A percentile compares a stretch with the other conserved stretches of the same genome.
Evolutionary conservation across 2,797 vertebrate genomes (phyloP).

Genomic region (Enteromius anoplus): DNA sequence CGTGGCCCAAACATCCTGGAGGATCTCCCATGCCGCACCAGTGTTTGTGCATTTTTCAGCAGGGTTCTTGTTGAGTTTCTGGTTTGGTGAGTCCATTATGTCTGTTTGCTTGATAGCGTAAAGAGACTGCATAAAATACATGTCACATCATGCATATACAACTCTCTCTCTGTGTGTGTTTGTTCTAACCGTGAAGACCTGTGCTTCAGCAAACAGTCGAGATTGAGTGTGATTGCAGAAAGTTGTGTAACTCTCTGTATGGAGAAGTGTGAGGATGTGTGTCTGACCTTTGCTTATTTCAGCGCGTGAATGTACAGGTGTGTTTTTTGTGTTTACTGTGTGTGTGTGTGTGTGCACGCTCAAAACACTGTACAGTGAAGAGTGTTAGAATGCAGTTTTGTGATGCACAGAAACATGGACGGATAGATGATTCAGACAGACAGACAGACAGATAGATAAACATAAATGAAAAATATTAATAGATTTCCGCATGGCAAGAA

Average conservation of each 20-base stretch:
- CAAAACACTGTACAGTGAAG: background rate
- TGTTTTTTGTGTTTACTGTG: background rate
- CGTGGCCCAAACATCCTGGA: background rate
- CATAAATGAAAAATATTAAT: background rate
- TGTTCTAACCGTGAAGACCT: slow-evolving; percentile 4
- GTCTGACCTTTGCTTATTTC: background rate
- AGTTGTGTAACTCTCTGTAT: slow-evolving; percentile 7
- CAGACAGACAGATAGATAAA: background rate
- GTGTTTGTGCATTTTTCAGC: background rate
- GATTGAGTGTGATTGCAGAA: slow-evolving; percentile 4
- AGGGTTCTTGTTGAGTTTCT: background rate
- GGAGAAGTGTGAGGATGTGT: background rate
- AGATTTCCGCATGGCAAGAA: background rate
- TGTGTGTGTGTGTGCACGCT: background rate
- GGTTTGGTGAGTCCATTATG: background rate
- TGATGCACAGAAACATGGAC: too few relatives aligned
- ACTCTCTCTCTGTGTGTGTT: background rate
- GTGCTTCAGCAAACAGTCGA: slow-evolving; percentile 12
- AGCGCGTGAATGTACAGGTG: background rate
- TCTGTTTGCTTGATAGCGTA: background rate
- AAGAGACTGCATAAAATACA: background rate
- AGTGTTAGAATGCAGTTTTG: background rate
- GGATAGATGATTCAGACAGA: background rate
- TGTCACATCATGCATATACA: slow-evolving; percentile 18
- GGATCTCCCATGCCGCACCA: background rate